These are phyloP conservation scores for Heliconius cydno DNA, from an alignment of 2,888 invertebrate species.

Conservation along the genomic window DNA sequence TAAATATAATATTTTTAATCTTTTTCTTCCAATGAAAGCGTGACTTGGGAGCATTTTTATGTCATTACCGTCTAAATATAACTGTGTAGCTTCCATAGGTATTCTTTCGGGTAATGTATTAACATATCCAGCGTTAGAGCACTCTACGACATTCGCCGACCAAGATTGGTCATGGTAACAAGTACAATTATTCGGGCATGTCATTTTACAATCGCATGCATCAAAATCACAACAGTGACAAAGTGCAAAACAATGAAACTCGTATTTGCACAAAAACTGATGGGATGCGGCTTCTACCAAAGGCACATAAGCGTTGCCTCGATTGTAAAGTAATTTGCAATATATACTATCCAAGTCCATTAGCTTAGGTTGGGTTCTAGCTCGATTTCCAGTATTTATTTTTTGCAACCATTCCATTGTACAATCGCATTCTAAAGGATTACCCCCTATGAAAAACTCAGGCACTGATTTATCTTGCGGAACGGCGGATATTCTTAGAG, in stretches of 20 bases:
- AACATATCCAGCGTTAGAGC: conserved; percentile 87
- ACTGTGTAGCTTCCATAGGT: conserved; percentile 95
- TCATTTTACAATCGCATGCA: conserved; percentile 96
- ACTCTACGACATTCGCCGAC: conserved; percentile 93
- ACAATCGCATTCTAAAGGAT: conserved; percentile 94
- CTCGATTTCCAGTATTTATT: conserved; percentile 89
- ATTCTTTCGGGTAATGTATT: conserved; percentile 90
- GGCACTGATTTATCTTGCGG: conserved; percentile 88
- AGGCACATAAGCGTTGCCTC: conserved; percentile 88
- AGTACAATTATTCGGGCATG: conserved; percentile 93
- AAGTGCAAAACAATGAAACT: conserved; percentile 92
- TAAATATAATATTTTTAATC: conserved; percentile 88
- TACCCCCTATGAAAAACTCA: conserved; percentile 92
- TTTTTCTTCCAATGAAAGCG: conserved; percentile 93
- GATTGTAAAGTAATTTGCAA: conserved; percentile 91
- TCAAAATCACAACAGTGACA: conserved; percentile 96
- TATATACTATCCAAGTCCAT: conserved; percentile 92
- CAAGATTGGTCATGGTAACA: conserved; percentile 95
- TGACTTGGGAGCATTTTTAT: conserved; percentile 90
- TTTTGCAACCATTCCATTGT: conserved; percentile 96
- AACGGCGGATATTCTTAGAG: conserved; percentile 89
- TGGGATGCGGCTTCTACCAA: conserved; percentile 90
- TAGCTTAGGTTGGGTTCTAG: conserved; percentile 90
- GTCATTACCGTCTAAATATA: conserved; percentile 93
- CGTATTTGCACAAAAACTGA: conserved; percentile 93